Percentiles rank a stretch among this genome's conserved stretches.
Evolutionary conservation across 2,797 vertebrate genomes (phyloP).

Genomic region (Bothrops alternatus): DNA sequence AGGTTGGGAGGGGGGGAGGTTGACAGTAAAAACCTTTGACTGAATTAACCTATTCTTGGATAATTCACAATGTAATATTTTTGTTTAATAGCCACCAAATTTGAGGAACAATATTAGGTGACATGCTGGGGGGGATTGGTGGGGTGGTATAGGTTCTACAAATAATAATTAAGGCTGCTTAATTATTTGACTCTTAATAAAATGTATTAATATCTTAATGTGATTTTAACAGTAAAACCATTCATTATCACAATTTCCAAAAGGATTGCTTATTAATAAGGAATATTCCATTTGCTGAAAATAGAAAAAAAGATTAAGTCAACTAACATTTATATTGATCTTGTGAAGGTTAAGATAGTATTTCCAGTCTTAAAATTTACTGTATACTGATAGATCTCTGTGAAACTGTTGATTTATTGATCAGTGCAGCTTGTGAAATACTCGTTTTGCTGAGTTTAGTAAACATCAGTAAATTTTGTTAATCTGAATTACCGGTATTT

Average conservation of each 20-base stretch:
- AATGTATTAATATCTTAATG: rapidly evolving
- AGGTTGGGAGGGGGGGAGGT: background rate
- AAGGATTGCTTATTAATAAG: background rate
- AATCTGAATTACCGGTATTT: background rate
- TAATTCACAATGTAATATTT: constrained; percentile 1
- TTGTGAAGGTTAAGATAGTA: background rate
- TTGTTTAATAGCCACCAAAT: background rate
- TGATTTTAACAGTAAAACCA: background rate
- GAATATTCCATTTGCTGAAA: background rate
- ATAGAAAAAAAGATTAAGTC: background rate
- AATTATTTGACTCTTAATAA: background rate
- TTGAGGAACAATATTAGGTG: constrained; percentile 2
- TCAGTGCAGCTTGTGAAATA: background rate
- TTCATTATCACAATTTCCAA: background rate
- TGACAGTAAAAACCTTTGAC: background rate
- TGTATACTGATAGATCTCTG: background rate
- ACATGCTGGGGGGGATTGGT: background rate
- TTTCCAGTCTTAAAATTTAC: background rate
- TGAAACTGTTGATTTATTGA: background rate
- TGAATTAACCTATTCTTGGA: constrained; percentile 1
- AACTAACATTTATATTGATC: background rate
- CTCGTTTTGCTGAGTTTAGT: background rate
- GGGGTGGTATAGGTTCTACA: background rate
- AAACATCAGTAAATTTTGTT: background rate
- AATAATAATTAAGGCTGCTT: constrained; percentile 6